A percentile compares a stretch with the other conserved stretches of the same genome.
These are phyloP conservation scores for Adineta ricciae DNA, from an alignment of 2,888 invertebrate species.

Conservation along the genomic window DNA sequence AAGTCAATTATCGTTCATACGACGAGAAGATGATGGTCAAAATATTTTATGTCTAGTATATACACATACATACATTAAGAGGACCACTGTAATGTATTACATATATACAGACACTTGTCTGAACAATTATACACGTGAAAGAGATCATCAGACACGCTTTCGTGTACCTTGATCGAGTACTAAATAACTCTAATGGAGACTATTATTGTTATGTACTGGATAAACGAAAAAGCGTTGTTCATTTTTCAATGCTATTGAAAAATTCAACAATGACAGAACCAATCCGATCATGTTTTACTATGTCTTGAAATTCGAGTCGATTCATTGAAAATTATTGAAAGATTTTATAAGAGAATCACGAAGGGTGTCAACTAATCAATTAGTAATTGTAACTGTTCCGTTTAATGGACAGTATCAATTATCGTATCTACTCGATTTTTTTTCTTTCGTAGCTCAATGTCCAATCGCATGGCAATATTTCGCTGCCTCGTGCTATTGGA, in stretches of 20 bases:
- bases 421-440: background rate
- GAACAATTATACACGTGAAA: background rate
- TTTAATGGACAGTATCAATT: background rate
- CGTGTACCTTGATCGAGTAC: background rate
- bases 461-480: slow-evolving; percentile 12
- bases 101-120: slow-evolving; percentile 8
- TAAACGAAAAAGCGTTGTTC: background rate
- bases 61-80: background rate
- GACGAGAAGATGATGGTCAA: background rate
- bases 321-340: background rate
- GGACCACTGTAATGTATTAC: background rate
- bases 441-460: background rate
- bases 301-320: background rate
- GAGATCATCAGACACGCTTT: slow-evolving; percentile 15
- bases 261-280: background rate
- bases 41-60: slow-evolving; percentile 9
- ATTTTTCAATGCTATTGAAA: background rate
- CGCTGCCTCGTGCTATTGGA: slow-evolving; percentile 12
- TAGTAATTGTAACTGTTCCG: background rate
- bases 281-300: background rate
- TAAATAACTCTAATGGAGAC: background rate
- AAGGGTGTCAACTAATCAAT: background rate
- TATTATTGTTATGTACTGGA: background rate
- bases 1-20: slow-evolving; percentile 9
- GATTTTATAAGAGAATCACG: background rate